Conservation (phyloP, 2,113 vertebrate species). For the Channa maculata region DNA sequence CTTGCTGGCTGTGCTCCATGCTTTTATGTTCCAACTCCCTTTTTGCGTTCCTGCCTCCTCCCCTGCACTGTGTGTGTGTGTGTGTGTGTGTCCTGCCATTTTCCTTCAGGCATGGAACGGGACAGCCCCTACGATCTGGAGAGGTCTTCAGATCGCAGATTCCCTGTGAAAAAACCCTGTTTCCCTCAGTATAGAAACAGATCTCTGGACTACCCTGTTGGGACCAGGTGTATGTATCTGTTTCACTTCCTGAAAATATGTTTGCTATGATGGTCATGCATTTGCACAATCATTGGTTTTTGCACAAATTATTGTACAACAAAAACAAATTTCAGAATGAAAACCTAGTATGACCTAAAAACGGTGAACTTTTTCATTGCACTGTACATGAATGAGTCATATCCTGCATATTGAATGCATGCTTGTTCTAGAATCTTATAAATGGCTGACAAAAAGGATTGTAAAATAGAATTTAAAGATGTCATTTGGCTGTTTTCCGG, state of each 20-base stretch:
- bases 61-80: slow-evolving; percentile 18
- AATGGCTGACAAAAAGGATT: slow-evolving; percentile 12
- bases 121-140: slow-evolving; percentile 80
- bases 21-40: slow-evolving; percentile 22
- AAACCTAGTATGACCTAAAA: too few relatives aligned
- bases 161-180: slow-evolving; percentile 81
- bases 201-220: slow-evolving; percentile 82
- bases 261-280: slow-evolving; percentile 27
- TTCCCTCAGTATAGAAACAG: slow-evolving; percentile 82
- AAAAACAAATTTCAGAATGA: too few relatives aligned
- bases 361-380: neutral
- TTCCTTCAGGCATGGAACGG: slow-evolving; percentile 79
- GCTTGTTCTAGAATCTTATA: slow-evolving; percentile 21
- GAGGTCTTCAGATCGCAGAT: slow-evolving; percentile 81
- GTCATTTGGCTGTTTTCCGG: slow-evolving; percentile 29
- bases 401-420: slow-evolving; percentile 46
- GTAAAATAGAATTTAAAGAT: slow-evolving; percentile 34
- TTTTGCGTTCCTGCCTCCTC: slow-evolving; percentile 31
- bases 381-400: slow-evolving; percentile 41
- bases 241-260: slow-evolving; percentile 45
- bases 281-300: neutral
- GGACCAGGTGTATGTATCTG: slow-evolving; percentile 72
- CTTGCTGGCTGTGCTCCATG: neutral
- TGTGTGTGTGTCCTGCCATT: slow-evolving; percentile 61
- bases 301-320: neutral